Base-by-base conservation (phyloP, 2,888 invertebrate species). In the Folsomia candida region DNA sequence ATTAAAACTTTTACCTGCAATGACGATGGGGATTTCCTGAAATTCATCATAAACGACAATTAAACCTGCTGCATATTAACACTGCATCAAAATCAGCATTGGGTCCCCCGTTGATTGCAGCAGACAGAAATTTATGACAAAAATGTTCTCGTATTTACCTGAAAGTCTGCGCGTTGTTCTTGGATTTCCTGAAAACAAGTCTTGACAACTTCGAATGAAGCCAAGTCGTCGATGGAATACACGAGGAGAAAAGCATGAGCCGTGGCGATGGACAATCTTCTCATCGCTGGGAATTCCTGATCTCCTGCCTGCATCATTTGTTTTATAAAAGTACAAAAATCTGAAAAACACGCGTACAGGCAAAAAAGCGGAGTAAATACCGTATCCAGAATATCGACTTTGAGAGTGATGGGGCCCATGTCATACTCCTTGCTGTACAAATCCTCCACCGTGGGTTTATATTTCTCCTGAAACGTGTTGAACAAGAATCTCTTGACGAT, bases 171-270 rank as follows among this genome's bases (percentile, higher is more conserved):
- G 67, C 93, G 86, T 81, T 91, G 90, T 81, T 93, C 92, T 76
- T 90, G 87, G 68, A 94, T 91, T 84, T 94, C 93, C 82, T 91
- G 90, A 81, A 91, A 90, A 82, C 89, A 90, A 79, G 88, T 87
- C 81, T 91, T 90, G 73, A 91, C 87, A 81, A 87, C 87, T 75
- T 87, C 88, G 82, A 92, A 91, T 70, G 71, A 72, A 90, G 91
- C 86, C 71, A 87, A 87, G 66, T 91, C 90, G 64, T 91, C 91
- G 60, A 91, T 88, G 64, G 91, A 89, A 83, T 93, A 94, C 24
- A 94, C 93, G 72, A 94, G 85, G 68, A 94, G 87, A 82, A 94
- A 94, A 68, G 93, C 94, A 83, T 93, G 91, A 51, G 93, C 93
- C 1, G 91, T 93, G 51, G 92, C 90, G 81, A 94, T 92, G 81